Conservation (phyloP, 2,888 invertebrate genomes). For the Leptarthrus brevirostris region DNA sequence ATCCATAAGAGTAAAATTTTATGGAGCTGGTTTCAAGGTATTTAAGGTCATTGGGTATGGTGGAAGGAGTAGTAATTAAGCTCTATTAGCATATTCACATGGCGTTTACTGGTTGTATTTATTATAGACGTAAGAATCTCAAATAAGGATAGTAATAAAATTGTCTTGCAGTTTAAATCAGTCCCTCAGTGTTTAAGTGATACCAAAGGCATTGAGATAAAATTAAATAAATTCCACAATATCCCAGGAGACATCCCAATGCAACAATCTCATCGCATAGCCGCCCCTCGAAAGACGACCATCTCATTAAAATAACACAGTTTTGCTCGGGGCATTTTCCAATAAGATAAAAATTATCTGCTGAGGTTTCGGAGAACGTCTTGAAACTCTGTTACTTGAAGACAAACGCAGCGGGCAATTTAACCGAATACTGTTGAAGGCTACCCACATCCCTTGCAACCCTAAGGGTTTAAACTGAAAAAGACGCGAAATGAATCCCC, state of each 20-base stretch:
- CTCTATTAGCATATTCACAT: too few relatives aligned
- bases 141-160: too few relatives aligned
- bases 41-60: too few relatives aligned
- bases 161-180: too few relatives aligned
- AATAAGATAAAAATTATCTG: not conserved
- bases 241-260: not conserved
- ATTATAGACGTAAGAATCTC: too few relatives aligned
- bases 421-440: not conserved
- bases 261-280: not conserved
- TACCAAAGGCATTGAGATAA: too few relatives aligned
- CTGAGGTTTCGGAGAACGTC: not conserved
- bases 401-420: not conserved
- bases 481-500: not conserved
- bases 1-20: too few relatives aligned
- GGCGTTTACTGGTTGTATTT: too few relatives aligned
- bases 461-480: not conserved
- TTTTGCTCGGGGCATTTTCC: not conserved
- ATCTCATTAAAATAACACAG: constrained; percentile 21
- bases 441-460: not conserved
- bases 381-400: not conserved
- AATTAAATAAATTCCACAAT: too few relatives aligned
- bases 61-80: too few relatives aligned
- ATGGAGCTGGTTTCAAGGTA: too few relatives aligned
- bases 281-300: not conserved
- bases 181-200: too few relatives aligned